Base-by-base conservation (phyloP, 2,888 invertebrate genomes). In the Hoplodrina blanda region DNA sequence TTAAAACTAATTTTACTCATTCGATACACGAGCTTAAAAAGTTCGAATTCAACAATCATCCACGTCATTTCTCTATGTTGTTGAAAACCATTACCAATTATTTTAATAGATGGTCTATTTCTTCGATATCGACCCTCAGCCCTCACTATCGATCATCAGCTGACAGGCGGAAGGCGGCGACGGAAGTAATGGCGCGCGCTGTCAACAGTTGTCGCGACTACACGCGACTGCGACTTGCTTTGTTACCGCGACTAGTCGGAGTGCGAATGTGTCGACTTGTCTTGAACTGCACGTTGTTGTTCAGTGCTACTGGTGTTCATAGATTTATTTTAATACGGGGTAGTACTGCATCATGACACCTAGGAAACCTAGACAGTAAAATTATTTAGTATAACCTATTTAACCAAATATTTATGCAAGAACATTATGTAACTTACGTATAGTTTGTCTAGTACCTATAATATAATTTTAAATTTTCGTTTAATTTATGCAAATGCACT, bases 111-210 rank as follows among this genome's bases (percentile, higher is more conserved):
- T 46, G 8, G 15, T 49, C 37, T 49, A 65, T 65, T 59, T 55
- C 54, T 50, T 78, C 69, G 80, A 80, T 80, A 69, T 68, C 66
- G 73, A 69, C 19, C 53, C 10, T 0, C 15, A 49, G 74, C 33
- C 86, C 78, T 76, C 89, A 75, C 90, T 90, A 89, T 54, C 69
- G 59, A 68, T 76, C 66, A 70, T 64, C 70, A 57, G 81, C 70
- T 87, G 92, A 89, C 91, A 91, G 81, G 87, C 90, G 92, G 93
- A 93, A 92, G 90, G 86, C 88, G 87, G 85, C 90, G 90, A 90
- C 93, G 93, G 93, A 94, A 93, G 91, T 90, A 91, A 91, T 93
- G 93, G 89, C 87, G 90, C 86, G 85, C 87, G 85, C 89, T 91
- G 93, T 91, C 92, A 90, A 75, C 88, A 84, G 86, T 85, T 83